phyloP scores from a whole-genome alignment of 2,113 vertebrate genomes.

The Crotophaga sulcirostris region DNA sequence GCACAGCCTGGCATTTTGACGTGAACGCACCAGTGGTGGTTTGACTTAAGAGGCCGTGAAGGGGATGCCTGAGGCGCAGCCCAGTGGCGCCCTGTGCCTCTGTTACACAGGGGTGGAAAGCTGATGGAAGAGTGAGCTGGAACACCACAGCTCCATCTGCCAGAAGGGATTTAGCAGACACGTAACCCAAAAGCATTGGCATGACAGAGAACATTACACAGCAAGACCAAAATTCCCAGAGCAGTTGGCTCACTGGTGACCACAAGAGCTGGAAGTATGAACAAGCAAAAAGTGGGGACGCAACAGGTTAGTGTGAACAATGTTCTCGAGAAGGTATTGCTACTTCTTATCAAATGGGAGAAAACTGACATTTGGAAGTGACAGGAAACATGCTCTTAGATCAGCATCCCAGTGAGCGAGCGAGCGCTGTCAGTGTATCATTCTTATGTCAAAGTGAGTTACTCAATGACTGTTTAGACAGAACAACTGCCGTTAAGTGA shows the following conservation, averaged over 20 bases:
- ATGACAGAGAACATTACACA: background rate
- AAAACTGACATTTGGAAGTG: background rate
- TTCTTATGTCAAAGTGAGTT: background rate
- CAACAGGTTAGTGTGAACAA: background rate
- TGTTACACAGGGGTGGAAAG: fast-evolving
- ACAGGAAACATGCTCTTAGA: background rate
- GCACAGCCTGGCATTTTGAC: background rate
- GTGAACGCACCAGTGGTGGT: fast-evolving
- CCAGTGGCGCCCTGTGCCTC: fast-evolving
- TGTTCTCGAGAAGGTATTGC: slow-evolving; percentile 18
- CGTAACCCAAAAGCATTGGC: background rate
- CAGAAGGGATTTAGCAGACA: background rate
- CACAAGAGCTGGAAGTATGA: background rate
- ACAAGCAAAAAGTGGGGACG: background rate
- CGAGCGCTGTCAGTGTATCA: background rate
- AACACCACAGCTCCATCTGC: background rate
- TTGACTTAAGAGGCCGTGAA: background rate
- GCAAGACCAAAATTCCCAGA: background rate
- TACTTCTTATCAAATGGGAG: background rate
- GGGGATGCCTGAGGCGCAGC: background rate
- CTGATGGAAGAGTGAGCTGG: background rate
- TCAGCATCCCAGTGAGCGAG: background rate
- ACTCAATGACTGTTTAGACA: background rate
- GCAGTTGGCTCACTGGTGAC: background rate
- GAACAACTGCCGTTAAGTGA: slow-evolving; percentile 48